These are phyloP conservation scores for Sinodicranocentrus sp. DNA, from an alignment of 2,888 invertebrate genomes.

Conservation along the genomic window DNA sequence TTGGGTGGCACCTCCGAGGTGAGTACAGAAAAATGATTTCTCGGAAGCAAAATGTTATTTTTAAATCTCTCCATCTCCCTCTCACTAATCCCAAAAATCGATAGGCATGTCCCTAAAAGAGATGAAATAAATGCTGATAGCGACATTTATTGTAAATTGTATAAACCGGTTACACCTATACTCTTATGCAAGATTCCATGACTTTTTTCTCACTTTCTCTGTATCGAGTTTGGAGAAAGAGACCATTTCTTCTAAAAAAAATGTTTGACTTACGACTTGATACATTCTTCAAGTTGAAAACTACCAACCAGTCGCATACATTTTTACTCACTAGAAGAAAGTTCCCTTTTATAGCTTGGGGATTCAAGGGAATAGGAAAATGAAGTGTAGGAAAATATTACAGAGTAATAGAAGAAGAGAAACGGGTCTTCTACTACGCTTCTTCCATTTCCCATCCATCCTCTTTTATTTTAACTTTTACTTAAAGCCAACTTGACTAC, in stretches of 20 bases:
- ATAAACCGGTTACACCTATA: constrained; percentile 5
- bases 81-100: too few relatives aligned
- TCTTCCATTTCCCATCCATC: constrained; percentile 1
- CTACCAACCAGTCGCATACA: too few relatives aligned
- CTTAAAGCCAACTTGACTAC: constrained; percentile 18
- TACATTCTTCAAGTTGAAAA: constrained; percentile 8
- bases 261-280: not conserved
- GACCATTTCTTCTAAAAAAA: too few relatives aligned
- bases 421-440: not conserved
- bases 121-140: too few relatives aligned
- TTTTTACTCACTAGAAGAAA: not conserved
- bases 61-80: too few relatives aligned
- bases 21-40: not conserved
- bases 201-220: not conserved
- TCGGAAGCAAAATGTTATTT: not conserved
- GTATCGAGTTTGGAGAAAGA: not conserved
- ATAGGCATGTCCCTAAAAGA: too few relatives aligned
- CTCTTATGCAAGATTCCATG: not conserved
- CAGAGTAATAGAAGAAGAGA: constrained; percentile 1
- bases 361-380: constrained; percentile 14
- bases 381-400: not conserved
- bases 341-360: constrained; percentile 12
- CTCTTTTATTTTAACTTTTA: constrained; percentile 18
- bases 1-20: constrained; percentile 76
- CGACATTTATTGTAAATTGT: too few relatives aligned